phyloP scores from a whole-genome alignment of 2,888 invertebrate genomes.

The Drosophila merina region DNA sequence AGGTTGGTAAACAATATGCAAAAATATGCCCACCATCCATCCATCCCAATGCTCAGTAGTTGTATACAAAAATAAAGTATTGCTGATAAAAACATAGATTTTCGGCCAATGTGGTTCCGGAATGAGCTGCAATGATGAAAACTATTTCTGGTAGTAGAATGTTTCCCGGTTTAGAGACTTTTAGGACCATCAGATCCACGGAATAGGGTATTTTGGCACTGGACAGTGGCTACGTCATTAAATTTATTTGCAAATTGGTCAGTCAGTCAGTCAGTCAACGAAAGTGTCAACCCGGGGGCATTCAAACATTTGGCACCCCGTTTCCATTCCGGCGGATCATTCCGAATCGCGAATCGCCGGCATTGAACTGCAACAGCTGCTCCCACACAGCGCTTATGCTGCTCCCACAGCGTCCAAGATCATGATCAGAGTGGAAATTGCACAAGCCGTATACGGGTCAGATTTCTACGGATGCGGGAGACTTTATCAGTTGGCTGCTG shows the following conservation, averaged over 20 bases:
- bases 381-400: constrained; percentile 13
- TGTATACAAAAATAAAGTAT: constrained; percentile 28
- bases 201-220: constrained; percentile 27
- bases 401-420: constrained; percentile 35
- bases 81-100: constrained; percentile 15
- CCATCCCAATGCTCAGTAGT: constrained; percentile 6
- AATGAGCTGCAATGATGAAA: constrained; percentile 9
- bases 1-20: constrained; percentile 59
- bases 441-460: constrained; percentile 34
- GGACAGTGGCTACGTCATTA: constrained; percentile 31
- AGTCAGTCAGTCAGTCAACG: constrained; percentile 38
- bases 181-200: background rate
- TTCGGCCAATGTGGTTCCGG: background rate
- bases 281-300: constrained; percentile 42
- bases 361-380: constrained; percentile 65
- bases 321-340: constrained; percentile 39
- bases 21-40: constrained; percentile 40
- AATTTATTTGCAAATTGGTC: constrained; percentile 41
- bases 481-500: constrained; percentile 62
- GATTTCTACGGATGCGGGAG: constrained; percentile 21
- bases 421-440: constrained; percentile 52
- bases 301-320: constrained; percentile 55
- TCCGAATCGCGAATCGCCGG: constrained; percentile 54
- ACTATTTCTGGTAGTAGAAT: background rate
- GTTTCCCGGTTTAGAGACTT: background rate